Conservation (phyloP, 1,140 invertebrate genomes). For the Drosophila eugracilis region DNA sequence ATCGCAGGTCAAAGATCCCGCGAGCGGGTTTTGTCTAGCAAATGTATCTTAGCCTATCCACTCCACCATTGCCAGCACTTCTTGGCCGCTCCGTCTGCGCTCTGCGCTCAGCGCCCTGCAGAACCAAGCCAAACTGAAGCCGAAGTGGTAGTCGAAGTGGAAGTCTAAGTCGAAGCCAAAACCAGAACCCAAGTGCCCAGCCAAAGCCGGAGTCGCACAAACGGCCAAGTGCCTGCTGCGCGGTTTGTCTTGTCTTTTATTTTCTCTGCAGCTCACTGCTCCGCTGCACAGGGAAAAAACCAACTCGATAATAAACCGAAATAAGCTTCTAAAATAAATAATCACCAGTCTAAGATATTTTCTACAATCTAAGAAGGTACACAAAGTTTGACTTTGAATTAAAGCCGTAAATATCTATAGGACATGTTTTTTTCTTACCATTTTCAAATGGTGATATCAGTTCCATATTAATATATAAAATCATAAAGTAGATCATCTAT, state of each 20-base stretch:
- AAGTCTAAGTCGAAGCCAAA: conserved; percentile 25
- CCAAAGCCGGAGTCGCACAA: conserved; percentile 32
- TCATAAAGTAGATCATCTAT: not conserved
- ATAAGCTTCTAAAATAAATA: not conserved
- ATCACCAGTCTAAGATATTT: not conserved
- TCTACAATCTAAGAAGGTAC: too few species aligned
- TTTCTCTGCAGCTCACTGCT: conserved; percentile 35
- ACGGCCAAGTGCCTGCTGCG: conserved; percentile 50
- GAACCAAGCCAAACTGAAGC: conserved; percentile 35
- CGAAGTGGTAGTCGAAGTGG: conserved; percentile 20
- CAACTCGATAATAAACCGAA: not conserved
- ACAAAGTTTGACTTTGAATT: too few species aligned
- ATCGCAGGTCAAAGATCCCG: conserved; percentile 80
- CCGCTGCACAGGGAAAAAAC: conserved; percentile 6
- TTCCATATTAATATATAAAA: not conserved
- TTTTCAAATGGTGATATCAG: not conserved
- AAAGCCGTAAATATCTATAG: too few species aligned
- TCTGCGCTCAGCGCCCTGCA: conserved; percentile 50
- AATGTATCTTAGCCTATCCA: conserved; percentile 50
- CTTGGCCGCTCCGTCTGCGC: conserved; percentile 40
- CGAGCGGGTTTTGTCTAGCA: conserved; percentile 80
- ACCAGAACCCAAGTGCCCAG: conserved; percentile 41
- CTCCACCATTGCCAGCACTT: conserved; percentile 56
- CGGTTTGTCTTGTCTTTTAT: conserved; percentile 39
- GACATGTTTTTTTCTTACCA: not conserved